Percentiles rank a stretch among this genome's conserved stretches.
These are phyloP conservation scores for Anabas testudineus DNA, from an alignment of 2,797 vertebrate genomes.

Conservation along the genomic window DNA sequence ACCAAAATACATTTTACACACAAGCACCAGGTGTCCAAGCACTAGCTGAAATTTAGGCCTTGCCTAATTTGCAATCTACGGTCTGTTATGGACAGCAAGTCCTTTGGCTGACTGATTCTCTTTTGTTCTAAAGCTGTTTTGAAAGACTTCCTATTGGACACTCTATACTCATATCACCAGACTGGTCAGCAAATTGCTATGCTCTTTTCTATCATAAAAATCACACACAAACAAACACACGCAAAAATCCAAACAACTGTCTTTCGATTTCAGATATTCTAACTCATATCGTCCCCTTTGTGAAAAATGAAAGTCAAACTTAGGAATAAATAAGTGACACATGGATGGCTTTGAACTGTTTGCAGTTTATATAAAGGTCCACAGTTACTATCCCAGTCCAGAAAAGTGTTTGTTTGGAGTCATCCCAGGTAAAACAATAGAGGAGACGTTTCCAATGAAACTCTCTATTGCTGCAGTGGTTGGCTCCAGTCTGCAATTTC, in stretches of 20 bases:
- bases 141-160: slow-evolving; percentile 38
- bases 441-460: slow-evolving; percentile 28
- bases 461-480: slow-evolving; percentile 23
- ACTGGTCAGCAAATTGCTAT: slow-evolving; percentile 63
- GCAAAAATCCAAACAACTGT: slow-evolving; percentile 14
- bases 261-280: slow-evolving; percentile 7
- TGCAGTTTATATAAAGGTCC: slow-evolving; percentile 18
- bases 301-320: slow-evolving; percentile 9
- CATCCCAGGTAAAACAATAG: slow-evolving; percentile 48
- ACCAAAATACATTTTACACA: slow-evolving; percentile 14
- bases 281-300: not conserved
- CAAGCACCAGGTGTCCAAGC: slow-evolving; percentile 16
- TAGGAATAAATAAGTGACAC: slow-evolving; percentile 7
- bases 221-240: not conserved
- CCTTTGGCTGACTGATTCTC: slow-evolving; percentile 48
- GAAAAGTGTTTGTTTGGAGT: slow-evolving; percentile 46
- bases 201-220: slow-evolving; percentile 12
- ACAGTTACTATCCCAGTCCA: not conserved
- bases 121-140: slow-evolving; percentile 66
- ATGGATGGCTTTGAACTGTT: slow-evolving; percentile 34
- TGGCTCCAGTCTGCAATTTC: slow-evolving; percentile 42
- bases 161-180: slow-evolving; percentile 38
- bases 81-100: slow-evolving; percentile 18
- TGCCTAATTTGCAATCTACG: slow-evolving; percentile 1
- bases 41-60: slow-evolving; percentile 43